Evolutionary conservation across 2,888 invertebrate genomes (phyloP), one percentile per base, ranked within the genome.

Genomic region (Hoplodrina ambigua): DNA sequence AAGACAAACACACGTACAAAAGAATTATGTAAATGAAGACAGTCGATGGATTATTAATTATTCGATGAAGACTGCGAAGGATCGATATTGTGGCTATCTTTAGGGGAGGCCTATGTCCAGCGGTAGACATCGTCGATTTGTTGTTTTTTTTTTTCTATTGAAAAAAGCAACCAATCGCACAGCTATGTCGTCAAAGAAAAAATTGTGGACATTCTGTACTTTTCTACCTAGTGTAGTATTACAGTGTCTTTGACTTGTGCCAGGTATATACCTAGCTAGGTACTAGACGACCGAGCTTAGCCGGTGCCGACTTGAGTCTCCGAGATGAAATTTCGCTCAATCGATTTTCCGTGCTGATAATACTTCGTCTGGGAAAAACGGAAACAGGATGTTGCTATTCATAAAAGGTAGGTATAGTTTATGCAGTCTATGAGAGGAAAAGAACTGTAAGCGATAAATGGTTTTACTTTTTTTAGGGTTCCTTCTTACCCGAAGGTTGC

Each of bases 241-340:
- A 62, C 75, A 57, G 52, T 75, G 66, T 69, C 75, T 78, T 75
- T 79, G 79, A 79, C 70, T 75, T 60, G 62, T 62, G 52, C 25
- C 57, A 30, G 60, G 33, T 56, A 46, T 53, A 41, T 44, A 37
- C 6, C 37, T 46, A 56, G 25, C 25, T 17, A 25, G 17, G 25
- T 44, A 53, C 37, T 37, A 65, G 20, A 11, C 46, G 52, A 37
- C 53, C 63, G 54, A 57, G 75, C 75, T 75, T 63, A 69, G 17
- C 50, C 59, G 50, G 56, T 50, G 49, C 72, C 52, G 52, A 20
- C 60, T 58, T 55, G 54, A 44, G 67, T 68, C 17, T 68, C 63
- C 19, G 33, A 75, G 75, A 78, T 79, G 63, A 75, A 75, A 67
- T 79, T 70, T 41, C 10, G 41, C 66, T 75, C 65, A 19, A 79